A percentile compares a stretch with the other conserved stretches of the same genome.
Evolutionary conservation across 2,113 vertebrate genomes (phyloP).

Genomic region (Pachycephala philippinensis): DNA sequence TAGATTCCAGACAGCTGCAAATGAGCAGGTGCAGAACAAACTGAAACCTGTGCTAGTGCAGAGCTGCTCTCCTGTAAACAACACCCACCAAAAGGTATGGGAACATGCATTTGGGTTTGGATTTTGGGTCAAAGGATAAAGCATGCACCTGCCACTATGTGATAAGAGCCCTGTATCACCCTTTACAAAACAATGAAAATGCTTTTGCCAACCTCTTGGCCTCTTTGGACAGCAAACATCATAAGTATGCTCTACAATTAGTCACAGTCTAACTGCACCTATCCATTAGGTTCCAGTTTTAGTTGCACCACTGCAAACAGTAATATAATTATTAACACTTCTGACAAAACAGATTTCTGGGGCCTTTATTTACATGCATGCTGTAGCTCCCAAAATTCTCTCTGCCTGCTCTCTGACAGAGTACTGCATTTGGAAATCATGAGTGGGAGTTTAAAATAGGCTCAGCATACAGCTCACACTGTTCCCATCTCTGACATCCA

Average conservation of each 20-base stretch:
- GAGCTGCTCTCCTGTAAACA: neutral
- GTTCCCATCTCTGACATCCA: slow-evolving; percentile 27
- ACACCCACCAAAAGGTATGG: neutral
- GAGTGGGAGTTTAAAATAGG: slow-evolving; percentile 54
- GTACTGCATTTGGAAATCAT: slow-evolving; percentile 25
- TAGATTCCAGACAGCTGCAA: neutral
- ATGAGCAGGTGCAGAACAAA: neutral
- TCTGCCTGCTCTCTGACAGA: neutral
- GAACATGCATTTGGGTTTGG: neutral
- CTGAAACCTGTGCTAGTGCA: neutral
- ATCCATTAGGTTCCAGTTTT: neutral
- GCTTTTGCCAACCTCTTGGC: neutral
- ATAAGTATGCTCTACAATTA: neutral
- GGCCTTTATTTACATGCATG: neutral
- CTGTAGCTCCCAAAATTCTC: neutral
- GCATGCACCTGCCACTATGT: neutral
- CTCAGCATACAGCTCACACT: slow-evolving; percentile 30
- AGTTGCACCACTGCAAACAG: neutral
- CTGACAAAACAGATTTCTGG: neutral
- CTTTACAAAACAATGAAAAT: neutral
- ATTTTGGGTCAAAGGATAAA: neutral
- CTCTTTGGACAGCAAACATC: neutral
- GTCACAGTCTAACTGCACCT: neutral
- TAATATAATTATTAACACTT: neutral
- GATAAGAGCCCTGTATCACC: neutral